phyloP scores from a whole-genome alignment of 1,140 invertebrate species.

The Telenomus remus region DNA sequence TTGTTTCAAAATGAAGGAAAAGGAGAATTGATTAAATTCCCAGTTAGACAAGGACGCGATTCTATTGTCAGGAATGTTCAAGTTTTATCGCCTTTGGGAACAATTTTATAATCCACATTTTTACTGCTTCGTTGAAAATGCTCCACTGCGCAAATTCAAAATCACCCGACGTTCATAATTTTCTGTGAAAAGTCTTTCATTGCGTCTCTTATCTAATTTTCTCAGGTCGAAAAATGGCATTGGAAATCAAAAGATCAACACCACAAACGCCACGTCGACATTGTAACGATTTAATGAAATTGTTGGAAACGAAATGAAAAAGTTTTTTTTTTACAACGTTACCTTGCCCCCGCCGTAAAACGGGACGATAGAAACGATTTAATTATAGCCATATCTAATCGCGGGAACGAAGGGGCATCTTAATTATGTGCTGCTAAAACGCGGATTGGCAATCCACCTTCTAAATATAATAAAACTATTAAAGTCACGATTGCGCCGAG shows the following conservation, averaged over 20 bases:
- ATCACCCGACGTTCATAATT: not conserved
- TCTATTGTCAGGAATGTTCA: too few relatives aligned
- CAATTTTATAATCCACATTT: too few relatives aligned
- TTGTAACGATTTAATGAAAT: not conserved
- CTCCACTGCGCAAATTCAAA: not conserved
- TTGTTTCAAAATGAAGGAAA: too few relatives aligned
- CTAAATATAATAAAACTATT: conserved; percentile 17
- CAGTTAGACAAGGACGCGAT: too few relatives aligned
- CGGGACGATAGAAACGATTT: conserved; percentile 1
- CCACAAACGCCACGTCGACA: too few relatives aligned
- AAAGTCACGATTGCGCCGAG: conserved; percentile 1
- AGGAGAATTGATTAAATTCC: too few relatives aligned
- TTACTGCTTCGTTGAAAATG: too few relatives aligned
- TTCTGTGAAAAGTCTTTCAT: not conserved
- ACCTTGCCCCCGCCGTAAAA: conserved; percentile 1
- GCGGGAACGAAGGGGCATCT: conserved; percentile 2
- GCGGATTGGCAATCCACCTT: conserved; percentile 4
- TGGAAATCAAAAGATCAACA: too few relatives aligned
- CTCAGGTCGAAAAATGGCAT: too few relatives aligned
- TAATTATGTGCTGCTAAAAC: conserved; percentile 11
- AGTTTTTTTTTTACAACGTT: too few relatives aligned
- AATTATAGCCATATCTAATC: conserved; percentile 21
- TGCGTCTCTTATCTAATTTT: not conserved
- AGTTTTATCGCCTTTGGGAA: too few relatives aligned
- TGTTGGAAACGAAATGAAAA: conserved; percentile 8